Conservation (phyloP, 2,797 vertebrate genomes). For the Schizopygopsis pylzovi region DNA sequence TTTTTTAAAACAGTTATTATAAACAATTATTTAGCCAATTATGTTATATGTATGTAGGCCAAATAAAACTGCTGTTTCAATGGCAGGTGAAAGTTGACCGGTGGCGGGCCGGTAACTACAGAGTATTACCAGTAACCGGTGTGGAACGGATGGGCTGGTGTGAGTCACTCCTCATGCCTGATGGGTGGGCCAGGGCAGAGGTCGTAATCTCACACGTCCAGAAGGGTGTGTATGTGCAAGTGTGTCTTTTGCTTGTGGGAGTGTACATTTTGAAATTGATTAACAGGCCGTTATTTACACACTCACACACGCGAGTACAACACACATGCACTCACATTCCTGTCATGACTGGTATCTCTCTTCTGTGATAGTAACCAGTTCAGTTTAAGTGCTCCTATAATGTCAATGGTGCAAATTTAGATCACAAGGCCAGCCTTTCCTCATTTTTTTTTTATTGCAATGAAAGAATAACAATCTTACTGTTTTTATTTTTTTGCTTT, state of each 20-base stretch:
- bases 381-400: background rate
- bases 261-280: background rate
- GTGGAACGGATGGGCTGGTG: background rate
- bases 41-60: background rate
- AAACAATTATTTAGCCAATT: no score
- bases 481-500: background rate
- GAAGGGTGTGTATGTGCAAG: constrained; percentile 5
- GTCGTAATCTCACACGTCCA: constrained; percentile 46
- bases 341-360: background rate
- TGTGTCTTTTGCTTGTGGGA: background rate
- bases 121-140: background rate
- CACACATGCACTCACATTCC: background rate
- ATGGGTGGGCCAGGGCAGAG: constrained; percentile 22
- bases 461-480: background rate
- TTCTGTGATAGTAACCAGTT: background rate
- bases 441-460: background rate
- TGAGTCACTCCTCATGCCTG: background rate
- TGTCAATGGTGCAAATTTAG: background rate
- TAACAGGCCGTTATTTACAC: background rate
- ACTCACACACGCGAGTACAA: background rate
- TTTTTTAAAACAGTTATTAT: no score
- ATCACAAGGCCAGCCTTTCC: background rate
- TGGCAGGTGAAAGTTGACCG: background rate
- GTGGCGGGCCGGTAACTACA: background rate
- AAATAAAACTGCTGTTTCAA: background rate